These are phyloP conservation scores for Micrasema minimum DNA, from an alignment of 1,140 invertebrate species.

Conservation along the genomic window DNA sequence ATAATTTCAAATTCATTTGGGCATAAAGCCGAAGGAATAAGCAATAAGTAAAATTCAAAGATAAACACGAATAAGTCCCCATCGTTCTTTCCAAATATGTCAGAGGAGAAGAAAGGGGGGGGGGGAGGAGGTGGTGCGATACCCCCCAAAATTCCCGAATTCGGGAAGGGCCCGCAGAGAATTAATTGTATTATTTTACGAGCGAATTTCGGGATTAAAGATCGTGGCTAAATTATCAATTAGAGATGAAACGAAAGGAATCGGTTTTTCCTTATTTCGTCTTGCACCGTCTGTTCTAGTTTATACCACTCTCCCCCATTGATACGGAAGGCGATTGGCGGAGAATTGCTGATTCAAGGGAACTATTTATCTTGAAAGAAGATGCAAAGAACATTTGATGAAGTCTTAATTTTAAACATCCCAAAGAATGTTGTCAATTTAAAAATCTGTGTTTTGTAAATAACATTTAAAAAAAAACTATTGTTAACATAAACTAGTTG, in stretches of 20 bases:
- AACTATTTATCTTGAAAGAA: no score
- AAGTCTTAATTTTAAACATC: no score
- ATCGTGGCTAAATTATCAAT: conserved; percentile 67
- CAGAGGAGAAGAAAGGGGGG: neutral
- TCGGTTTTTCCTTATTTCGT: conserved; percentile 52
- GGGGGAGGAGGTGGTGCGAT: no score
- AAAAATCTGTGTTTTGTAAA: no score
- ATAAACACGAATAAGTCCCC: conserved; percentile 46
- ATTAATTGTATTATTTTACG: conserved; percentile 68
- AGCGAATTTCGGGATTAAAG: conserved; percentile 59
- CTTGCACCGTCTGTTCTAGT: conserved; percentile 36
- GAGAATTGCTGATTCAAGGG: neutral
- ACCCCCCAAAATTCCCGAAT: neutral
- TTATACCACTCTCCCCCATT: conserved; percentile 30
- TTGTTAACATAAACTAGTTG: no score
- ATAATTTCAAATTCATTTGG: conserved; percentile 40
- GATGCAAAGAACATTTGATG: no score
- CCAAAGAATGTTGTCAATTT: no score
- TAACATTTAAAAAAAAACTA: no score
- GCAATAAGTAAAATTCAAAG: conserved; percentile 54
- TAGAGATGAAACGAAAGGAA: conserved; percentile 60
- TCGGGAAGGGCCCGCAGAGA: conserved; percentile 58
- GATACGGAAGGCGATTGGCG: neutral
- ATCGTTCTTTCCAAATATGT: conserved; percentile 31
- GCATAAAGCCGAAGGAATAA: conserved; percentile 44